Evolutionary conservation across 2,888 invertebrate species (phyloP), one percentile per base, ranked within the genome.

Genomic region (Campoletis raptor): DNA sequence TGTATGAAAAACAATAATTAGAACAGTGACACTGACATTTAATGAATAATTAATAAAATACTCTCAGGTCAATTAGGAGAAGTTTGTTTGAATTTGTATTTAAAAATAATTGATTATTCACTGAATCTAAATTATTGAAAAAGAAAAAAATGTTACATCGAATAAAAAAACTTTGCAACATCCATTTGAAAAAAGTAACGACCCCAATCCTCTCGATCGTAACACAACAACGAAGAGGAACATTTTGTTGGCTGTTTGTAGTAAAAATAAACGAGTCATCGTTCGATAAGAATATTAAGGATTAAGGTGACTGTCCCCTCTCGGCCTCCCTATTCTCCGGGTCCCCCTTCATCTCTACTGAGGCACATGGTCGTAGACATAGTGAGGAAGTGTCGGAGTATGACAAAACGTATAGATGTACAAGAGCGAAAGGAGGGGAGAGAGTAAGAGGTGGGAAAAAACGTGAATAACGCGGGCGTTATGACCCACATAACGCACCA

Each of bases 231-330:
- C 21, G 61, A 61, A 12, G 45, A n/a, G 36, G 12, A 52, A 67
- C 48, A 8, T 67, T 82, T 61, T 24, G 30, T 42, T 66, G 45
- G 24, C 40, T 52, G 15, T 67, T 54, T 30, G 69, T 54, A 54
- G 54, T 37, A 54, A 77, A 81, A 83, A 83, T 52, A 70, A 64
- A 57, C 57, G 78, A 74, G 48, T 69, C 82, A 69, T 64, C 85
- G 74, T 86, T 85, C 88, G 89, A 88, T 88, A 89, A 83, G 86
- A 86, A 87, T 88, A 88, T 90, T 88, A 88, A 87, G 89, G 86
- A 89, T 85, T 85, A 88, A 89, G 87, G 87, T 85, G 89, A 88
- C 83, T 87, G 77, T 85, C 40, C 40, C 54, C 52, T 24, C 67
- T 18, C 24, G 24, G 18, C 36, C 57, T 37, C 37, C 8, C 57